Percentiles rank a stretch among this genome's conserved stretches.
Conservation (phyloP, 2,888 invertebrate species). For the Selenia dentaria region DNA sequence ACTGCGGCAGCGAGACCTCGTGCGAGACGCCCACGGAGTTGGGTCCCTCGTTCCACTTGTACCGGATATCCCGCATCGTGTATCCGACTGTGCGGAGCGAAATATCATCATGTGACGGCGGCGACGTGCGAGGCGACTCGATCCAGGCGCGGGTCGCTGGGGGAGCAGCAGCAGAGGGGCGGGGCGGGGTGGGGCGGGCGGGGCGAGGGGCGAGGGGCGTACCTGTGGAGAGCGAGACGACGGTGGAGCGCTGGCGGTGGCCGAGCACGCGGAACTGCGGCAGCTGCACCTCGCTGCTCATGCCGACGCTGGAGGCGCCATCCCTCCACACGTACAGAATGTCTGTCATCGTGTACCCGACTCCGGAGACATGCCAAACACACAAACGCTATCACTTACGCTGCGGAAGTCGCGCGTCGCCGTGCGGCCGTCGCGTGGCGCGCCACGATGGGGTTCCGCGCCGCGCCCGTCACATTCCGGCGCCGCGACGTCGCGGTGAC, state of each 20-base stretch:
- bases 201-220: slow-evolving; percentile 46
- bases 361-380: slow-evolving; percentile 88
- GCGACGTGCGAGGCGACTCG: slow-evolving; percentile 15
- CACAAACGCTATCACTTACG: slow-evolving; percentile 77
- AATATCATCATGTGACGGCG: slow-evolving; percentile 38
- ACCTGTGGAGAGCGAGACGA: slow-evolving; percentile 96
- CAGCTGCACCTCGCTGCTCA: slow-evolving; percentile 95
- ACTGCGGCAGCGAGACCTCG: slow-evolving; percentile 97
- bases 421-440: slow-evolving; percentile 24
- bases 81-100: slow-evolving; percentile 91
- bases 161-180: slow-evolving; percentile 23
- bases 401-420: slow-evolving; percentile 31
- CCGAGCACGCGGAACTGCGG: slow-evolving; percentile 97
- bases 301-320: slow-evolving; percentile 94
- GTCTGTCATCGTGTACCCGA: slow-evolving; percentile 99
- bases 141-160: slow-evolving; percentile 9
- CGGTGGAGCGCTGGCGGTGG: slow-evolving; percentile 95
- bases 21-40: slow-evolving; percentile 96
- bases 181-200: slow-evolving; percentile 17
- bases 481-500: background rate
- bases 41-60: slow-evolving; percentile 97
- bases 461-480: too few relatives aligned
- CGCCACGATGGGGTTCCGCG: slow-evolving; percentile 29
- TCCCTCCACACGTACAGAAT: slow-evolving; percentile 97
- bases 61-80: slow-evolving; percentile 97